These are phyloP conservation scores for Emys orbicularis DNA, from an alignment of 2,797 vertebrate genomes.

Conservation along the genomic window DNA sequence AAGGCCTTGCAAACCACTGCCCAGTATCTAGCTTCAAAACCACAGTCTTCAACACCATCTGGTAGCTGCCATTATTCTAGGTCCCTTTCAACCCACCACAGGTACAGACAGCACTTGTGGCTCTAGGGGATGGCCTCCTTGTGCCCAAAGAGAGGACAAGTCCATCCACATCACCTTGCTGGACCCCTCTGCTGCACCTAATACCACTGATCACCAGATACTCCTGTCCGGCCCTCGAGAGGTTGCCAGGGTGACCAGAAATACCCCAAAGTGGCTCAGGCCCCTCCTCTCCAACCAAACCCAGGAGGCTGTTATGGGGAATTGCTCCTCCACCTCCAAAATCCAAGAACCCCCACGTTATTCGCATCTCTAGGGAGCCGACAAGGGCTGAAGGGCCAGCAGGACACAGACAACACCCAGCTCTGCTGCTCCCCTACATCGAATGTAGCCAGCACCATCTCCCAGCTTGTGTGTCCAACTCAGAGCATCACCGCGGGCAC, in stretches of 20 bases:
- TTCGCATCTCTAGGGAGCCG: neutral
- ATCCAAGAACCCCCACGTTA: accelerated
- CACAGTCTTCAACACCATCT: neutral
- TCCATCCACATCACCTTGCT: neutral
- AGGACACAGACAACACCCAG: neutral
- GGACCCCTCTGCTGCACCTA: neutral
- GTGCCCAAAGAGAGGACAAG: neutral
- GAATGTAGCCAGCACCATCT: neutral
- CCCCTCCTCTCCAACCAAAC: neutral
- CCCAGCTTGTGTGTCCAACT: neutral
- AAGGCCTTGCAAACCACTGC: neutral
- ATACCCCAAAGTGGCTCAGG: too few relatives aligned
- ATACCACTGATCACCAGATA: neutral
- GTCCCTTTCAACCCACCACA: neutral
- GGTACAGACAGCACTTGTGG: neutral
- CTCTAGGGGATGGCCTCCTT: neutral
- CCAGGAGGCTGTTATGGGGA: neutral
- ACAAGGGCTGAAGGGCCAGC: neutral
- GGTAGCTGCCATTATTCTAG: neutral
- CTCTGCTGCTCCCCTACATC: neutral
- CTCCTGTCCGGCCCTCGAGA: neutral
- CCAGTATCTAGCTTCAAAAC: neutral
- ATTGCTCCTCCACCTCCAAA: neutral
- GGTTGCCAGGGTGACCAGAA: neutral
- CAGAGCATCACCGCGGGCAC: neutral